Conservation (phyloP, 2,113 vertebrate species). For the human (Homo sapiens) region DNA sequence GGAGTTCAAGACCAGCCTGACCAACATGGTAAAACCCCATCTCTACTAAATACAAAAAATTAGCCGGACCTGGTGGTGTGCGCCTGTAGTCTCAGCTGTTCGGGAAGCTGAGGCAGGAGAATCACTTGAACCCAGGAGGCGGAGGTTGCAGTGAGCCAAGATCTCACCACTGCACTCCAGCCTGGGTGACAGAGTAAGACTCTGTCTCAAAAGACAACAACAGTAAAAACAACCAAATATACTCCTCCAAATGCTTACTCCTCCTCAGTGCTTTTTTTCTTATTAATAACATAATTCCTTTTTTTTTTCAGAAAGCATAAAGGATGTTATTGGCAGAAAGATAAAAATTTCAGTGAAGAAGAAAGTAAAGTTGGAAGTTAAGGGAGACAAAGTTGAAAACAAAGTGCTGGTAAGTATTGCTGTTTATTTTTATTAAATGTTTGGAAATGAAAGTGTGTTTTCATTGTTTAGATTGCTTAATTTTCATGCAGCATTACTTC, state of each 20-base stretch:
- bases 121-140: no score
- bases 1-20: no score
- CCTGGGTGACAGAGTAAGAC: no score
- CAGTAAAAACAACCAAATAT: not conserved
- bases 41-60: no score
- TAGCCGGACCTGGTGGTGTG: no score
- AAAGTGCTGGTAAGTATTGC: constrained; percentile 93
- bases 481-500: not conserved
- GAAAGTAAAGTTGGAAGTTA: constrained; percentile 96
- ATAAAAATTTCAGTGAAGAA: constrained; percentile 95
- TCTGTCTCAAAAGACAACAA: no score
- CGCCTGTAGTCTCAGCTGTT: no score
- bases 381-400: constrained; percentile 97
- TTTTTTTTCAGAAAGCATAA: constrained; percentile 88
- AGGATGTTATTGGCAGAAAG: constrained; percentile 96
- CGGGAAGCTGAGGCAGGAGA: no score
- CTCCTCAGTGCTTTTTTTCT: not conserved
- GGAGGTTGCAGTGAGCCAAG: no score
- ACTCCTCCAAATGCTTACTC: not conserved
- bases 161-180: no score
- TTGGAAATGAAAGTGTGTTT: not conserved
- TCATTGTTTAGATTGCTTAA: not conserved
- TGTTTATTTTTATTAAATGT: not conserved
- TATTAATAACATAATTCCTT: constrained; percentile 39
- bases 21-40: no score